These are phyloP conservation scores for Camelus bactrianus DNA, from an alignment of 2,113 vertebrate genomes.

Conservation along the genomic window DNA sequence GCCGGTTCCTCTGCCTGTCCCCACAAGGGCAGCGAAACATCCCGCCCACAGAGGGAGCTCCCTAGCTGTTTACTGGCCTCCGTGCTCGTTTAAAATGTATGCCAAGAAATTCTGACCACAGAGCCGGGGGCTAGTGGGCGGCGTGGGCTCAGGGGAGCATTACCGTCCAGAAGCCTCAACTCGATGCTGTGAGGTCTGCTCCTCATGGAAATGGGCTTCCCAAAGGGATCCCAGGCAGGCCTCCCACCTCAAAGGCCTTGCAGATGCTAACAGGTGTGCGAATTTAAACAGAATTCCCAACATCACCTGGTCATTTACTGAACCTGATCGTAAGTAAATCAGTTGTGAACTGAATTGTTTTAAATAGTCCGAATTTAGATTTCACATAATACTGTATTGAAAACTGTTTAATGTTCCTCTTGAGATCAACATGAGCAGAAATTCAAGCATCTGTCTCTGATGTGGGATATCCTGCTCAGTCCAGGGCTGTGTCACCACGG, in stretches of 20 bases:
- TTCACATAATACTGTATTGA: constrained; percentile 71
- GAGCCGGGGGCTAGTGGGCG: neutral
- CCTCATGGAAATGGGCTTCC: neutral
- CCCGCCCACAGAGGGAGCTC: neutral
- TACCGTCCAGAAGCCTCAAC: accelerated
- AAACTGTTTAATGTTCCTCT: constrained; percentile 75
- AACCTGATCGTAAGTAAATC: constrained; percentile 74
- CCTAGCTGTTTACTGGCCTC: neutral
- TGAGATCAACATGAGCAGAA: constrained; percentile 76
- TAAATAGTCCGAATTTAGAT: constrained; percentile 66
- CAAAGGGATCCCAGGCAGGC: neutral
- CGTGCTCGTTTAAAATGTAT: neutral
- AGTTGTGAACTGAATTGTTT: constrained; percentile 78
- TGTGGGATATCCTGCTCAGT: neutral
- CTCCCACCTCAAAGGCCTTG: neutral
- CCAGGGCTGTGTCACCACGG: constrained; percentile 17
- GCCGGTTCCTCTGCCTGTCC: neutral
- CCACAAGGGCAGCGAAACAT: neutral
- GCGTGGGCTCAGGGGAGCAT: neutral
- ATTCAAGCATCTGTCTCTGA: constrained; percentile 58
- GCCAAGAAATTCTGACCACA: neutral
- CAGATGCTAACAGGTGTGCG: neutral
- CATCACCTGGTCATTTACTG: constrained; percentile 67
- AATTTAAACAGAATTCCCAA: neutral
- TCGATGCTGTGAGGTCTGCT: neutral